Conservation (phyloP, 2,797 vertebrate species). For the Peromyscus melanophrys region DNA sequence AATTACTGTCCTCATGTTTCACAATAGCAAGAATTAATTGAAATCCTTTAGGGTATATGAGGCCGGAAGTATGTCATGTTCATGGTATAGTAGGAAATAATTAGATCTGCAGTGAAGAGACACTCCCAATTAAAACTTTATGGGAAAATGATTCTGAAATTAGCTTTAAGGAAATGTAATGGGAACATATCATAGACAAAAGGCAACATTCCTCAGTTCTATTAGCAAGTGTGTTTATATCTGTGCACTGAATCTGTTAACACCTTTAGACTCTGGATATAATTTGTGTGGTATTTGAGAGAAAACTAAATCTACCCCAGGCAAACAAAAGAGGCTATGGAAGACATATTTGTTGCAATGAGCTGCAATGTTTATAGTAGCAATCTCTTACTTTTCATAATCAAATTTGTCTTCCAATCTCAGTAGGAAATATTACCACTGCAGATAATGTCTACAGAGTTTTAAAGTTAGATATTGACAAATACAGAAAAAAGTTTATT, state of each 20-base stretch:
- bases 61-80: slow-evolving; percentile 78
- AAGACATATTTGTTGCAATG: slow-evolving; percentile 5
- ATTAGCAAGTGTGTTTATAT: slow-evolving; percentile 77
- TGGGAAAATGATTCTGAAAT: slow-evolving; percentile 83
- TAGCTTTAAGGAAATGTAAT: slow-evolving; percentile 81
- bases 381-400: background rate
- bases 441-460: background rate
- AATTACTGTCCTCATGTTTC: slow-evolving; percentile 81
- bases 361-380: slow-evolving; percentile 5
- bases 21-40: slow-evolving; percentile 79
- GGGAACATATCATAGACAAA: slow-evolving; percentile 75
- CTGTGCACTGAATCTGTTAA: slow-evolving; percentile 52
- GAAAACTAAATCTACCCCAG: slow-evolving; percentile 18
- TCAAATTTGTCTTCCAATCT: slow-evolving; percentile 21
- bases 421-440: background rate
- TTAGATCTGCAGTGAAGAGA: slow-evolving; percentile 79
- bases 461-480: background rate
- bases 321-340: background rate
- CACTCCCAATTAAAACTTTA: slow-evolving; percentile 82
- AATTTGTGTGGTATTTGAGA: slow-evolving; percentile 26
- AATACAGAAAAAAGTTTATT: background rate
- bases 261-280: background rate
- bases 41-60: slow-evolving; percentile 83
- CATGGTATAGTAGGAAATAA: slow-evolving; percentile 83
- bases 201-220: slow-evolving; percentile 51